These are phyloP conservation scores for Hemicentrotus pulcherrimus DNA, from an alignment of 35 echinoderm and acorn worm species.

Conservation along the genomic window DNA sequence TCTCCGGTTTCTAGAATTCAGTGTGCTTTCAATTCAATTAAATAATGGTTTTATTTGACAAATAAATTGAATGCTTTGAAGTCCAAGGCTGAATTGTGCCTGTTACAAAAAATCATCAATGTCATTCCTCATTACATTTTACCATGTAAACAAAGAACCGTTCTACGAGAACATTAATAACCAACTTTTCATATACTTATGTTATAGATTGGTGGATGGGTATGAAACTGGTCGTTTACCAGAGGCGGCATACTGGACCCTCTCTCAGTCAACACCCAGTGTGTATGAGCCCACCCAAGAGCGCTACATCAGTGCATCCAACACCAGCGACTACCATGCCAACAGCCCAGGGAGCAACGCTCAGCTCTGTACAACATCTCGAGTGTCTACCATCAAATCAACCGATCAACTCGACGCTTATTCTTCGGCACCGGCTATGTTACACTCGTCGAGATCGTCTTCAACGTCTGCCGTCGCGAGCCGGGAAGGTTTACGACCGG, in stretches of 20 bases:
- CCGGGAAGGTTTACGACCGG: not conserved
- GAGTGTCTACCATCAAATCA: not conserved
- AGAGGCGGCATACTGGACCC: not conserved
- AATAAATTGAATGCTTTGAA: too few species aligned
- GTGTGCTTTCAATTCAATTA: too few species aligned
- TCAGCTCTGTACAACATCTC: not conserved
- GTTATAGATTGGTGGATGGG: not conserved
- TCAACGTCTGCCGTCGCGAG: not conserved
- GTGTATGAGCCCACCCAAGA: not conserved
- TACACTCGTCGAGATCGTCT: not conserved
- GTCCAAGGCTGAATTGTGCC: too few species aligned
- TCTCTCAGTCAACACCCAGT: not conserved
- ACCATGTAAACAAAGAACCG: too few species aligned
- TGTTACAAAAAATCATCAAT: too few species aligned
- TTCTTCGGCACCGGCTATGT: not conserved
- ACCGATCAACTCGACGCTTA: not conserved
- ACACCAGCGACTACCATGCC: not conserved
- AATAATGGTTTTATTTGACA: too few species aligned
- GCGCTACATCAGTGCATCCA: not conserved
- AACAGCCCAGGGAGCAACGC: not conserved
- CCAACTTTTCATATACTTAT: too few species aligned
- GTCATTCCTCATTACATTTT: too few species aligned
- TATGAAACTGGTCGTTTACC: not conserved
- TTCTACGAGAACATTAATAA: too few species aligned
- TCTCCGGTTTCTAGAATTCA: too few species aligned